Conservation (phyloP, 2,888 invertebrate species). For the Formica aserva region DNA sequence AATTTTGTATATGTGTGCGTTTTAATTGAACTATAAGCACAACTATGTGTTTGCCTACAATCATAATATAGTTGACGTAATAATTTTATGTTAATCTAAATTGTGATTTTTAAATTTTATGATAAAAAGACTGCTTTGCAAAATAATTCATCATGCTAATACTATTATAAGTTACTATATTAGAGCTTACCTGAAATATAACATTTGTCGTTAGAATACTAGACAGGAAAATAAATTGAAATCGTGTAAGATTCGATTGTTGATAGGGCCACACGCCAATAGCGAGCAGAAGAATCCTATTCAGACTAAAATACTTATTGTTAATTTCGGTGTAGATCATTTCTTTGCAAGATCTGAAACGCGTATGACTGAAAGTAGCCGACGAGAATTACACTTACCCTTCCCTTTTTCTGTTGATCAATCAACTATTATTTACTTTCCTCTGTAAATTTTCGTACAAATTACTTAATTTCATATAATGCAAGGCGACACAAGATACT, state of each 20-base stretch:
- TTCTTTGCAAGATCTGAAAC: background rate
- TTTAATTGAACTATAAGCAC: too few relatives aligned
- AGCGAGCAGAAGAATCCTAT: background rate
- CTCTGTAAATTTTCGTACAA: too few relatives aligned
- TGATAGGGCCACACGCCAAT: background rate
- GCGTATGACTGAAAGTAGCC: background rate
- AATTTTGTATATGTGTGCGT: too few relatives aligned
- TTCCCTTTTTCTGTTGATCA: background rate
- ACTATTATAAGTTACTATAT: background rate
- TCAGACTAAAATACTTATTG: background rate
- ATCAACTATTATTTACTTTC: background rate
- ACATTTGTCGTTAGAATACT: background rate
- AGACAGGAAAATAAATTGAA: background rate
- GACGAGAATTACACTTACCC: background rate
- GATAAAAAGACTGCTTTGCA: background rate
- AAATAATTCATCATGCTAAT: background rate
- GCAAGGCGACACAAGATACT: too few relatives aligned
- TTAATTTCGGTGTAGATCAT: background rate
- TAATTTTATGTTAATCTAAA: background rate
- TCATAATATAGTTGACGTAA: background rate
- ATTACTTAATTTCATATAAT: background rate
- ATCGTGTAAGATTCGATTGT: background rate
- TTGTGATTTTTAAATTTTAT: background rate
- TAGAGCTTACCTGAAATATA: slow-evolving; percentile 16
- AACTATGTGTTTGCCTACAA: background rate